Evolutionary conservation across 2,888 invertebrate genomes (phyloP).

Genomic region (Biston stratarius): DNA sequence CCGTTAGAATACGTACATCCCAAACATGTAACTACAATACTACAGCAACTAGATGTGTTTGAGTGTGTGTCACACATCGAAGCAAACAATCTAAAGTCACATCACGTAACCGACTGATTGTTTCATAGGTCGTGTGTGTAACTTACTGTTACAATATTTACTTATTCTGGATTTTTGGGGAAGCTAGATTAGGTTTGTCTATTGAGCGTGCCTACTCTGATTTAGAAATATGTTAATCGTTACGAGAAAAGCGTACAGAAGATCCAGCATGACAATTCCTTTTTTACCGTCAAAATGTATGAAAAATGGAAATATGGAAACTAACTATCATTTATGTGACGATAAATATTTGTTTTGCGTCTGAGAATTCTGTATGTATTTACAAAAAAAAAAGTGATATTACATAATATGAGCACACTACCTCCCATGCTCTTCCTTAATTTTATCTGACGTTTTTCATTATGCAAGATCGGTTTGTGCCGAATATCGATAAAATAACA

Average conservation of each 20-base stretch:
- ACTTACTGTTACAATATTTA: conserved; percentile 59
- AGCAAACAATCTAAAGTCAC: conserved; percentile 37
- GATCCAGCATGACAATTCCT: no score
- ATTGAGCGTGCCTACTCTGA: not conserved
- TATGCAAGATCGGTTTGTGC: not conserved
- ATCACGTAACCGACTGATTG: conserved; percentile 63
- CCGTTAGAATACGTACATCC: no score
- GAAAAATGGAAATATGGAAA: no score
- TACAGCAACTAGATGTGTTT: not conserved
- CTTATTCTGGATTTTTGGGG: conserved; percentile 38
- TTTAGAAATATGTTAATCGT: conserved; percentile 14
- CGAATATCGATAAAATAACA: conserved; percentile 4
- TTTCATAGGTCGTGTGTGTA: conserved; percentile 60
- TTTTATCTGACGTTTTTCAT: no score
- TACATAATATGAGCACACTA: no score
- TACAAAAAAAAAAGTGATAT: no score
- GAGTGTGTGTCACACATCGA: not conserved
- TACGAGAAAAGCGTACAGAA: not conserved
- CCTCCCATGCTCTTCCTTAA: no score
- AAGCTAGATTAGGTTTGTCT: conserved; percentile 24
- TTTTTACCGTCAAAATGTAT: no score
- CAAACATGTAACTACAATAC: no score
- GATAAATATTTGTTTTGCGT: no score
- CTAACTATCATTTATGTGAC: no score
- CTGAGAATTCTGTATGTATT: no score